A percentile compares a stretch with the other conserved stretches of the same genome.
Conservation (phyloP, 1,140 invertebrate genomes). For the Platorchestia sp. region DNA sequence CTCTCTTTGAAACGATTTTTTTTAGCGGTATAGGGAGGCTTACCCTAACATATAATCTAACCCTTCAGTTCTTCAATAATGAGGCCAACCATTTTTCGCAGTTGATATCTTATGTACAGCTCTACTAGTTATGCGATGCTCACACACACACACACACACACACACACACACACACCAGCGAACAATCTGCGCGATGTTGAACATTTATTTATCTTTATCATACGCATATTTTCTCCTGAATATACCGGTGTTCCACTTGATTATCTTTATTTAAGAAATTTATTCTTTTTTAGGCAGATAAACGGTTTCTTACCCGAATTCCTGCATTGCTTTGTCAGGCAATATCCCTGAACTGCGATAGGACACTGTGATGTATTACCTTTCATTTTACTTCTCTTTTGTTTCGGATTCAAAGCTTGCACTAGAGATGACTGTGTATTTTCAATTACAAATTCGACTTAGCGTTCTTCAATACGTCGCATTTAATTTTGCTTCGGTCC, state of each 20-base stretch:
- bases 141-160: no score
- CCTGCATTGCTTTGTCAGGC: background rate
- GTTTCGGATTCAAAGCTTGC: background rate
- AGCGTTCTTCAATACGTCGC: background rate
- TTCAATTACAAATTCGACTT: background rate
- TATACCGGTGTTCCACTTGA: background rate
- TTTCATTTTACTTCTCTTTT: background rate
- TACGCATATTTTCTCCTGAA: background rate
- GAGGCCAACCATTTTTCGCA: no score
- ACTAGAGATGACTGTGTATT: background rate
- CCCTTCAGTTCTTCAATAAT: no score
- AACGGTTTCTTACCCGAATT: background rate
- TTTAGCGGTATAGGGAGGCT: no score
- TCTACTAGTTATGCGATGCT: no score
- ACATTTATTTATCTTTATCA: no score
- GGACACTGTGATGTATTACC: background rate
- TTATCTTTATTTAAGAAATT: background rate
- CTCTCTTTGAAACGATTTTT: no score
- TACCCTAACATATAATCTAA: no score
- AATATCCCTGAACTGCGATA: background rate
- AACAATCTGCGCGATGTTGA: no score
- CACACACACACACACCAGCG: no score
- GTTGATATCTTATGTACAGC: no score
- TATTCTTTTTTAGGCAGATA: background rate
- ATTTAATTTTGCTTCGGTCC: background rate